Evolutionary conservation across 2,888 invertebrate genomes (phyloP).

Genomic region (Erebia ligea): DNA sequence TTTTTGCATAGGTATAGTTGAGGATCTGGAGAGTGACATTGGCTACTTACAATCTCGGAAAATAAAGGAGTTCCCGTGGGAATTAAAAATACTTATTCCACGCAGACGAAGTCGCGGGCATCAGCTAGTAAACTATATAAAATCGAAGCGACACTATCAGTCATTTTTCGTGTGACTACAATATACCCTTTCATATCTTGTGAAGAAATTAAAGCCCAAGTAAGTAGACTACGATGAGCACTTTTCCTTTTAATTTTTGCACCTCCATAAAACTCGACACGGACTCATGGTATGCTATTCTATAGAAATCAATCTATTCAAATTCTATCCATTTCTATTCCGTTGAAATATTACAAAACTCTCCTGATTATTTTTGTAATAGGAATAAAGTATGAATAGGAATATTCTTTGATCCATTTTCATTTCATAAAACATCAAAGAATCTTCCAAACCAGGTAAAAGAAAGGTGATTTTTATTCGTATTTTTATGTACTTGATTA

Average conservation of each 20-base stretch:
- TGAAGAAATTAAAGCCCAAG: background rate
- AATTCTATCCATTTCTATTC: constrained; percentile 18
- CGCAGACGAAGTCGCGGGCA: too few species aligned
- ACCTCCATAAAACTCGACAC: background rate
- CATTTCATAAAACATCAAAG: constrained; percentile 14
- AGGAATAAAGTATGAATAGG: background rate
- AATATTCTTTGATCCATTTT: constrained; percentile 6
- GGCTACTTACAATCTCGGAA: too few species aligned
- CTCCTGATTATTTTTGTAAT: constrained; percentile 4
- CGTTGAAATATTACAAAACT: constrained; percentile 19
- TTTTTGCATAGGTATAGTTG: too few species aligned
- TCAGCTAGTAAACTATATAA: too few species aligned
- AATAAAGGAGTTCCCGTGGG: too few species aligned
- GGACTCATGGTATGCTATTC: background rate
- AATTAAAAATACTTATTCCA: too few species aligned
- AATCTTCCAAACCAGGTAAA: background rate
- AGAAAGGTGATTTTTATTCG: background rate
- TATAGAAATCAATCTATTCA: constrained; percentile 18
- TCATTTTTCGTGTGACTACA: too few species aligned
- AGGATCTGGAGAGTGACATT: too few species aligned
- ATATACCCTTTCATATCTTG: too few species aligned
- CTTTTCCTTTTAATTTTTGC: background rate
- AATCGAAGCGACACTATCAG: too few species aligned
- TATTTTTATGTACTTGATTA: background rate
- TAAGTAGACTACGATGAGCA: background rate